phyloP scores from a whole-genome alignment of 2,113 vertebrate genomes.

The Pterocles orientalis region DNA sequence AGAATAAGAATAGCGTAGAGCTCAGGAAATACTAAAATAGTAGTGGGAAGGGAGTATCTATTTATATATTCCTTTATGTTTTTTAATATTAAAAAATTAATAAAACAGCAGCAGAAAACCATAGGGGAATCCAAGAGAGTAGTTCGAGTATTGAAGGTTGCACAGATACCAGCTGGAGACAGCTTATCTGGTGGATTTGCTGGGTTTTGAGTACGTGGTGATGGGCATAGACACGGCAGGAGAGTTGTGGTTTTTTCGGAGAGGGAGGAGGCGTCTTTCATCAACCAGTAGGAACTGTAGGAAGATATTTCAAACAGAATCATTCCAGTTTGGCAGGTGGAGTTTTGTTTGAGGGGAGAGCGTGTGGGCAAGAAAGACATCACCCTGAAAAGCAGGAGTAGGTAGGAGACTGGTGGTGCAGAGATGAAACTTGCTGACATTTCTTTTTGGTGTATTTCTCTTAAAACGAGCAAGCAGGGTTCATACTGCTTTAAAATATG shows the following conservation, averaged over 20 bases:
- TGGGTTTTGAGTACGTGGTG: neutral
- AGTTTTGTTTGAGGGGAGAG: neutral
- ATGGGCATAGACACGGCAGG: neutral
- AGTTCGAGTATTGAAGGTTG: neutral
- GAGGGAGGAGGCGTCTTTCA: neutral
- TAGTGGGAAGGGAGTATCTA: neutral
- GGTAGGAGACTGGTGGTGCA: neutral
- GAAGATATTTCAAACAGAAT: neutral
- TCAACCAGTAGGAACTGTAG: neutral
- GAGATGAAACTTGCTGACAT: neutral
- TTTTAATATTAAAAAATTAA: neutral
- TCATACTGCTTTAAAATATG: neutral
- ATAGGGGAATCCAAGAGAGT: neutral
- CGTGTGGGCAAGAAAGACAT: neutral
- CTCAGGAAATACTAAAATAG: slow-evolving; percentile 12
- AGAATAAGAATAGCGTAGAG: neutral
- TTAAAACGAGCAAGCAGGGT: neutral
- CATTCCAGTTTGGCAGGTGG: neutral
- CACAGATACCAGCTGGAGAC: neutral
- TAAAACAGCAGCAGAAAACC: too few relatives aligned
- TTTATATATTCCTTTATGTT: neutral
- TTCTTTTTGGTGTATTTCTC: neutral
- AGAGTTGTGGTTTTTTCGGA: neutral
- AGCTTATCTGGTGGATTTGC: neutral
- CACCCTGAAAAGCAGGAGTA: neutral